Base-by-base conservation (phyloP, 2,888 invertebrate species). In the Parnassius orleans region DNA sequence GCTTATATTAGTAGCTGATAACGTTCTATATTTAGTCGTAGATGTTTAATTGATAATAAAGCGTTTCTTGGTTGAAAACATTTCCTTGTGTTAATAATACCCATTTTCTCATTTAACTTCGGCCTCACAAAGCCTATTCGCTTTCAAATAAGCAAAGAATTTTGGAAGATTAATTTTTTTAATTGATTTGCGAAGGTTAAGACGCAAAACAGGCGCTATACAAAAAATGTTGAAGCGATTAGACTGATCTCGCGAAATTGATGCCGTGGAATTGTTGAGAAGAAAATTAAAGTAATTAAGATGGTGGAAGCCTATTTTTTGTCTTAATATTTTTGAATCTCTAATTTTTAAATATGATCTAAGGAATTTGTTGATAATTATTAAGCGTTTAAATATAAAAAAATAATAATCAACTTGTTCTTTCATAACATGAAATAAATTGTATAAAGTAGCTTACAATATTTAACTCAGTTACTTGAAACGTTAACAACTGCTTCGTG, bases 101-200 rank as follows among this genome's bases (percentile, higher is more conserved):
- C 42, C 14, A 33, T 42, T 53, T 53, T 53, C 15, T 19, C 46
- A 59, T 56, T 47, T 9, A 15, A 15, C 33, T 50, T 42, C 42
- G 24, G 14, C 60, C 54, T 48, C n/a, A 44, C 47, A 59, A 51
- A 60, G 51, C 12, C 60, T 55, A 51, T 60, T 60, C 44, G 24
- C 55, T 60, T 44, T 43, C 50, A 10, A 41, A 50, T 33, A 54
- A 33, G 48, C 55, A 51, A 55, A 50, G 59, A 64, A 64, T 65
- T 51, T 50, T 50, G 24, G 19, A 50, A 54, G 51, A 24, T 66
- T 63, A 61, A 60, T 65, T 65, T 19, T 64, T 66, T 68, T 67
- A 69, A 72, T 71, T 68, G 66, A 66, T 70, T 69, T 62, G 57
- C 63, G 65, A 64, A 67, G 69, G 68, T 68, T 67, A 66, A 67